Percentiles rank a stretch among this genome's conserved stretches.
phyloP scores from a whole-genome alignment of 1,140 invertebrate species.

The Trinorchestia longiramus region DNA sequence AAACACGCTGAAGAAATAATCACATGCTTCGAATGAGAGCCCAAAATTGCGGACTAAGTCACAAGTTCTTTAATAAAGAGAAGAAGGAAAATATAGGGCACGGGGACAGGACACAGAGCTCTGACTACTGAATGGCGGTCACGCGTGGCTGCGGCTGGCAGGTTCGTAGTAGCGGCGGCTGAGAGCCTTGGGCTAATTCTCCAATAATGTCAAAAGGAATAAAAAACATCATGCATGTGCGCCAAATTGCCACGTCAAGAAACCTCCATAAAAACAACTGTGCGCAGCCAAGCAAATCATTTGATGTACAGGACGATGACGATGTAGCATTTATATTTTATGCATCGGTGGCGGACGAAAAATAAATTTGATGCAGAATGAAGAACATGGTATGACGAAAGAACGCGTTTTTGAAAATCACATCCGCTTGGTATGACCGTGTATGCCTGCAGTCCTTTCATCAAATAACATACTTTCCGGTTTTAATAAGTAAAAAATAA shows the following conservation, averaged over 20 bases:
- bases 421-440: too few relatives aligned
- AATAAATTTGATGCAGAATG: neutral
- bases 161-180: neutral
- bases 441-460: neutral
- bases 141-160: conserved; percentile 23
- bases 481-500: neutral
- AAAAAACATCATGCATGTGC: conserved; percentile 22
- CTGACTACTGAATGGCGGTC: conserved; percentile 4
- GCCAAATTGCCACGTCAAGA: conserved; percentile 22
- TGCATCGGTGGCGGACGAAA: neutral
- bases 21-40: neutral
- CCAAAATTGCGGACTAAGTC: neutral
- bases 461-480: neutral
- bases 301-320: neutral
- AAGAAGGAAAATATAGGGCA: neutral
- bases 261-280: neutral
- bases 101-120: neutral
- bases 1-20: neutral
- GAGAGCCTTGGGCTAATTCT: neutral
- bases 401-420: neutral
- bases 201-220: conserved; percentile 22
- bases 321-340: neutral
- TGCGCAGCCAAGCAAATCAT: neutral
- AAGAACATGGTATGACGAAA: neutral
- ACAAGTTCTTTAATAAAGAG: neutral